Conservation (phyloP, 2,113 vertebrate genomes). For the Galeopterus variegatus region DNA sequence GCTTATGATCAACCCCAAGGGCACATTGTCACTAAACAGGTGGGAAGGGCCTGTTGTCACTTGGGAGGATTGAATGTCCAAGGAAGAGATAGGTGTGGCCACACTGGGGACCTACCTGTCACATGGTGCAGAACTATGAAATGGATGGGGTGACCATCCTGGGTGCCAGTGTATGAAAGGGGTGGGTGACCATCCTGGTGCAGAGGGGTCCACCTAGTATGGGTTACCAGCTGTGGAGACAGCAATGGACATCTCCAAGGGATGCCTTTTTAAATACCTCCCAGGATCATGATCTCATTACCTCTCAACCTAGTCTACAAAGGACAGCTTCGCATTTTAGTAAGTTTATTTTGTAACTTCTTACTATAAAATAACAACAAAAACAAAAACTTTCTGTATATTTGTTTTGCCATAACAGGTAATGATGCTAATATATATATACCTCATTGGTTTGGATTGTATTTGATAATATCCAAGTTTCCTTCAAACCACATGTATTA, state of each 20-base stretch:
- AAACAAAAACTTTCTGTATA: neutral
- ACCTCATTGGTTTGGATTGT: slow-evolving; percentile 22
- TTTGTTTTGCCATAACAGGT: neutral
- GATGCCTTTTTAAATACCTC: slow-evolving; percentile 13
- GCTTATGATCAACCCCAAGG: neutral
- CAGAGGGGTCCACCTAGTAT: rapidly evolving
- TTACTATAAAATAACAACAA: slow-evolving; percentile 68
- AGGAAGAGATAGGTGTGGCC: neutral
- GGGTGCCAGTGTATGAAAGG: neutral
- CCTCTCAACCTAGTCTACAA: neutral
- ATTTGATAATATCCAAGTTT: slow-evolving; percentile 1
- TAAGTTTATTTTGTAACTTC: slow-evolving; percentile 64
- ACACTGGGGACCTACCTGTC: neutral
- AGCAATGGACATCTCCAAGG: slow-evolving; percentile 31
- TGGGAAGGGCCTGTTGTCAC: neutral
- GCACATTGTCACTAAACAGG: neutral
- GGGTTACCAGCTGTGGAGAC: slow-evolving; percentile 40
- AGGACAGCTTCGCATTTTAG: neutral
- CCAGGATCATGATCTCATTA: neutral
- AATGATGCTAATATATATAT: neutral
- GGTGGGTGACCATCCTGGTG: neutral
- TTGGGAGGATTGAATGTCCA: neutral
- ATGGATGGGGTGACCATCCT: neutral
- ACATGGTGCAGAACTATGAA: neutral
- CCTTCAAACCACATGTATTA: neutral